Evolutionary conservation across 1,140 invertebrate genomes (phyloP), one percentile per base, ranked within the genome.

Genomic region (Hyles euphorbiae): DNA sequence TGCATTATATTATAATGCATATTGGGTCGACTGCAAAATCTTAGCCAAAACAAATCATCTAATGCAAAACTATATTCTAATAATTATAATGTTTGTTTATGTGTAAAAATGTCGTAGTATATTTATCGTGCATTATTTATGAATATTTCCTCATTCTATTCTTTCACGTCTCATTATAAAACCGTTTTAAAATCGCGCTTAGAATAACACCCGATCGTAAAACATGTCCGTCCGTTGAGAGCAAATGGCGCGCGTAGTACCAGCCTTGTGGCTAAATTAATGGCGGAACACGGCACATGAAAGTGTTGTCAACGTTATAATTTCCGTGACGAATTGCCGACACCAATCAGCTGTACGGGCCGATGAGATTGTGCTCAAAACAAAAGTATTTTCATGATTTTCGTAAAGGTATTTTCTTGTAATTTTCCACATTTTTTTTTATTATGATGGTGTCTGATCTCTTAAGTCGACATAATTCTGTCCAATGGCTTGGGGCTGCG

Each of bases 131-230:
- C 36, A 40, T 5, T 40, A 40, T 40, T 40, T 40, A 8, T 40
- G 36, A 5, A 48, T 11, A 22, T 5, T 48, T 48, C n/a, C 46
- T 1, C n/a, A 48, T 48, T n/a, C 12, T 5, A 48, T 22, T 1
- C 22, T 22, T 22, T 22, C 22, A 22, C 22, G 22, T 44, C 34
- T 2, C 48, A 36, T 40, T 40, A 40, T 43, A n/a, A 34, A 51
- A 50, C 44, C 53, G 53, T 46, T 61, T 45, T n/a, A 44, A 51
- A 43, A n/a, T 61, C 60, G 44, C 56, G 36, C 53, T 52, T 33
- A 43, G 4, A 55, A 43, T 55, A 50, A 50, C 3, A 40, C 36
- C 53, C 34, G 2, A n/a, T 36, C 34, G 43, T 45, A 51, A 51
- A 51, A 51, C 22, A 54, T 54, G 36, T 54, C 53, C 8, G 36